Evolutionary conservation across 2,888 invertebrate species (phyloP).

Genomic region (Trilocha varians): DNA sequence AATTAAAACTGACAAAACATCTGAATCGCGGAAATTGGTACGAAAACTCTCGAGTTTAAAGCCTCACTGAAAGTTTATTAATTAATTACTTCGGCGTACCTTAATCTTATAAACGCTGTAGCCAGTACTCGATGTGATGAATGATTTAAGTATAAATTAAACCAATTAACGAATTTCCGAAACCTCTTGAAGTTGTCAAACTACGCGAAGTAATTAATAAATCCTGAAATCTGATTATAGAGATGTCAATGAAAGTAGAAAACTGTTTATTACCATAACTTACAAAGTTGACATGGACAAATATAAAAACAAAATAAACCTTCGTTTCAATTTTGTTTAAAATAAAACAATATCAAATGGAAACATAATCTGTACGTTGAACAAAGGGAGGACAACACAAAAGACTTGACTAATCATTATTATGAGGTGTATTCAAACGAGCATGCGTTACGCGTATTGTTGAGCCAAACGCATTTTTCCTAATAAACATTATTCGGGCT

Average conservation of each 20-base stretch:
- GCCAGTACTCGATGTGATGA: slow-evolving; percentile 35
- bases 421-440: slow-evolving; percentile 21
- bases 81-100: slow-evolving; percentile 41
- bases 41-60: slow-evolving; percentile 8
- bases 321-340: no score
- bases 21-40: slow-evolving; percentile 2
- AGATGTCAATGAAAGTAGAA: not conserved
- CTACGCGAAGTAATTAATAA: slow-evolving; percentile 32
- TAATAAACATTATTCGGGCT: slow-evolving; percentile 55
- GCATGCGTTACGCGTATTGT: slow-evolving; percentile 30
- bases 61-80: slow-evolving; percentile 37
- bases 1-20: slow-evolving; percentile 3
- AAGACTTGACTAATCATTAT: not conserved
- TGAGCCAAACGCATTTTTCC: slow-evolving; percentile 51
- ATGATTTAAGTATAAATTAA: slow-evolving; percentile 49
- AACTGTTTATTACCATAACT: not conserved
- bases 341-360: not conserved
- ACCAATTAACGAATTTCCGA: slow-evolving; percentile 37
- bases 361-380: not conserved
- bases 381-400: not conserved
- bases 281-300: not conserved
- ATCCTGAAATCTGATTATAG: slow-evolving; percentile 25
- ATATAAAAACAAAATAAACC: not conserved
- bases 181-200: slow-evolving; percentile 40
- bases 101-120: slow-evolving; percentile 34